phyloP scores from a whole-genome alignment of 53 echinoderm and acorn worm genomes.

The Astropecten irregularis region DNA sequence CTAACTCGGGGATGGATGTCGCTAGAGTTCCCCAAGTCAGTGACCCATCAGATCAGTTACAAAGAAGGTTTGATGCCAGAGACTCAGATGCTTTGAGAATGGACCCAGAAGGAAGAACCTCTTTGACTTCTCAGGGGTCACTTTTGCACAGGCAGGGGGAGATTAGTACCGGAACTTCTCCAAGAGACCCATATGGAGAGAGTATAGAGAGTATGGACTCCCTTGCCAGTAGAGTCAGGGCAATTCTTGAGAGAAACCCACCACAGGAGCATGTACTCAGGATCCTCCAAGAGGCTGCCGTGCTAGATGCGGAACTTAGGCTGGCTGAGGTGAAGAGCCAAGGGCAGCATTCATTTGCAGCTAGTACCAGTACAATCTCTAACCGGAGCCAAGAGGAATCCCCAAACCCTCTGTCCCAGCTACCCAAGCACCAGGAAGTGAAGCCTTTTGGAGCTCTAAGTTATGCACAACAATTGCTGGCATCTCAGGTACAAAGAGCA shows the following conservation, averaged over 20 bases:
- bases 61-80: conserved; percentile 43
- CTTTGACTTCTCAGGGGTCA: conserved; percentile 21
- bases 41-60: neutral
- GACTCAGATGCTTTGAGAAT: conserved; percentile 37
- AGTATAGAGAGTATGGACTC: conserved; percentile 74
- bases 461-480: conserved; percentile 77
- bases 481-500: conserved; percentile 79
- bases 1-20: conserved; percentile 1
- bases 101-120: conserved; percentile 46
- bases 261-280: conserved; percentile 77
- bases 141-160: conserved; percentile 5
- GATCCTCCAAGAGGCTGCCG: conserved; percentile 74
- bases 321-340: conserved; percentile 49
- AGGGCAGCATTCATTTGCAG: conserved; percentile 15
- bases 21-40: conserved; percentile 19
- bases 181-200: conserved; percentile 51
- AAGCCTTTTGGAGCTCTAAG: conserved; percentile 76
- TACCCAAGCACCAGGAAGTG: neutral
- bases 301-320: conserved; percentile 57
- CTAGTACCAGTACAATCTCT: neutral
- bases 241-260: conserved; percentile 75
- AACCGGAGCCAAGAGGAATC: conserved; percentile 41
- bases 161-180: conserved; percentile 42
- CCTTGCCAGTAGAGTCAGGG: conserved; percentile 79
- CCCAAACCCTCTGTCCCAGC: neutral